Evolutionary conservation across 2,113 vertebrate species (phyloP).

Genomic region (Lepus europaeus): DNA sequence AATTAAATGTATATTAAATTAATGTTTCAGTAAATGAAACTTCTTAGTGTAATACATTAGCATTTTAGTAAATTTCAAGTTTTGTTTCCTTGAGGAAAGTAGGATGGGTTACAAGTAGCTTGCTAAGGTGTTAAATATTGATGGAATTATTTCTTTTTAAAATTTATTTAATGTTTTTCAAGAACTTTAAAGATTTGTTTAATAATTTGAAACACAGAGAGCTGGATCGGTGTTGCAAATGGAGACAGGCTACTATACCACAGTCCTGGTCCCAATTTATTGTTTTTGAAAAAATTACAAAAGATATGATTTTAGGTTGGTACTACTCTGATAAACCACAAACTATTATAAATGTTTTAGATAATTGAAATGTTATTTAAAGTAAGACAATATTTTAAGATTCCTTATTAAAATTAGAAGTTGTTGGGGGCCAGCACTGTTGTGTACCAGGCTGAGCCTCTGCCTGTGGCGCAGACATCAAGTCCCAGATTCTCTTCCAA

Average conservation of each 20-base stretch:
- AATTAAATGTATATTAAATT: slow-evolving; percentile 84
- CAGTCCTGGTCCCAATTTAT: not conserved
- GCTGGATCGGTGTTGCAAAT: no score
- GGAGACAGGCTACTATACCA: no score
- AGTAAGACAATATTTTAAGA: not conserved
- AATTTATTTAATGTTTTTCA: no score
- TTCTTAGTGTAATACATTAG: slow-evolving; percentile 68
- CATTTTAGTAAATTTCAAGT: slow-evolving; percentile 63
- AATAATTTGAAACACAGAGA: no score
- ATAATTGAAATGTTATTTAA: slow-evolving; percentile 55
- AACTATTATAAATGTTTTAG: slow-evolving; percentile 58
- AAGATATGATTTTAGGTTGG: not conserved
- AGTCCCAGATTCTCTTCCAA: no score
- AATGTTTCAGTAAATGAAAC: slow-evolving; percentile 80
- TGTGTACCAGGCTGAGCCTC: no score
- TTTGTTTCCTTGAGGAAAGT: slow-evolving; percentile 60
- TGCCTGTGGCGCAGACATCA: no score
- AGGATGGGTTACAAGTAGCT: not conserved
- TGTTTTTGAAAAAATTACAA: not conserved
- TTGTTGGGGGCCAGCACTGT: no score
- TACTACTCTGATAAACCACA: slow-evolving; percentile 59
- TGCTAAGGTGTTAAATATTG: slow-evolving; percentile 65
- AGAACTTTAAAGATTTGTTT: no score
- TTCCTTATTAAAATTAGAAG: not conserved
- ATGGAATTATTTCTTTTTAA: slow-evolving; percentile 59